Percentiles rank a stretch among this genome's conserved stretches.
Conservation (phyloP, 2,113 vertebrate species). For the Delphinapterus leucas region DNA sequence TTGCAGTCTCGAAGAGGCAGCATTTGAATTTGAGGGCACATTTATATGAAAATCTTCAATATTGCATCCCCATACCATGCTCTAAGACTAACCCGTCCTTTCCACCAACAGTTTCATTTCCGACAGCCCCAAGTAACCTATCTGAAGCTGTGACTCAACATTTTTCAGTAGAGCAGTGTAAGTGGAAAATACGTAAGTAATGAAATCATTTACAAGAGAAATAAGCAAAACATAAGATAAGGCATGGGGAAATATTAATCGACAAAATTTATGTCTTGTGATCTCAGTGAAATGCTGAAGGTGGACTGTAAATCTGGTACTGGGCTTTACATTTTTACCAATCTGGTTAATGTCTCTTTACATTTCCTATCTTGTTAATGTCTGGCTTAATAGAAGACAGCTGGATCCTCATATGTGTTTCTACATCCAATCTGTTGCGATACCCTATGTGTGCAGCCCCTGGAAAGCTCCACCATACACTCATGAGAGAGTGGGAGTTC, state of each 20-base stretch:
- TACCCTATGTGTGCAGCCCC: neutral
- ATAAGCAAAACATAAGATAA: neutral
- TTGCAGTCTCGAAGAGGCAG: slow-evolving; percentile 9
- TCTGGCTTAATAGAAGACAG: neutral
- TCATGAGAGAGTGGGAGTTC: neutral
- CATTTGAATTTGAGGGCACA: slow-evolving; percentile 31
- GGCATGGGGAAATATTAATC: neutral
- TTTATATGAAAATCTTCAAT: slow-evolving; percentile 43
- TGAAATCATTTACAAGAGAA: neutral
- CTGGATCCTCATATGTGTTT: neutral
- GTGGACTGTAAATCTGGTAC: neutral
- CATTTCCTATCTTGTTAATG: neutral
- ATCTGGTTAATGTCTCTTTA: neutral
- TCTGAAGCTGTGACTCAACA: neutral
- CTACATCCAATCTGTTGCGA: neutral
- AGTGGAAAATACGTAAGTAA: neutral
- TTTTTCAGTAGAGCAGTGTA: neutral
- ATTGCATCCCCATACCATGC: neutral
- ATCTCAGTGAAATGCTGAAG: neutral
- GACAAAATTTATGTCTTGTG: neutral
- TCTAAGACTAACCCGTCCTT: neutral
- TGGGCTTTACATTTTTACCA: neutral
- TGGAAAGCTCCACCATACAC: neutral
- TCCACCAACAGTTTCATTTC: neutral
- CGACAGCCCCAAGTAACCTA: neutral